Percentiles rank a stretch among this genome's conserved stretches.
These are phyloP conservation scores for Lepidurus apus DNA, from an alignment of 1,140 invertebrate genomes.

Conservation along the genomic window DNA sequence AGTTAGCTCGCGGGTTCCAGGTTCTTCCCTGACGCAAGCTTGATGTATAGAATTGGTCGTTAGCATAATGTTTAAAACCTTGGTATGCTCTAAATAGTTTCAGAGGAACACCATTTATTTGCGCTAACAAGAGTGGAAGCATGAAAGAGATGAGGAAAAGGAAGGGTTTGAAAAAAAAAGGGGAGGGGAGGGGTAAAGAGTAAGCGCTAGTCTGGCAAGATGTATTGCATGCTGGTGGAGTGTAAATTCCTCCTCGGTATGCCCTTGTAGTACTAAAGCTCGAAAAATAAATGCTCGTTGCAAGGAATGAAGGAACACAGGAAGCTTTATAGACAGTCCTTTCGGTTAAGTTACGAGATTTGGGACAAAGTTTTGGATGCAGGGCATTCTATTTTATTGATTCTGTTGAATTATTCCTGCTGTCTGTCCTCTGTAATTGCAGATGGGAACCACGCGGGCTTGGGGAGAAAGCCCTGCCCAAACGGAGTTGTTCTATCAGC, in stretches of 20 bases:
- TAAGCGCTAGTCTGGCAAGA: neutral
- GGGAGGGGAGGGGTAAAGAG: neutral
- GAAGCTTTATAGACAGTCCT: too few species aligned
- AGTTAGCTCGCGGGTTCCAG: neutral
- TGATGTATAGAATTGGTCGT: conserved; percentile 19
- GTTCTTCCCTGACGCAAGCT: neutral
- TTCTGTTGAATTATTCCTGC: too few species aligned
- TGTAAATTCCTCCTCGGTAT: neutral
- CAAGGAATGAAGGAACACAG: too few species aligned
- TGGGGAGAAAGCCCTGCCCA: neutral
- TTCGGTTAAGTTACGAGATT: too few species aligned
- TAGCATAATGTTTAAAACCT: conserved; percentile 11
- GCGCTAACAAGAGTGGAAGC: conserved; percentile 9
- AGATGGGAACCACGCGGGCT: too few species aligned
- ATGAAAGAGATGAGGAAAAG: neutral
- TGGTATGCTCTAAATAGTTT: conserved; percentile 11
- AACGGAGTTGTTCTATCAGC: neutral
- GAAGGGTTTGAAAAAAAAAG: neutral
- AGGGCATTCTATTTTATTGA: too few species aligned
- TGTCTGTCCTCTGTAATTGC: too few species aligned
- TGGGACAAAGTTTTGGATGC: too few species aligned
- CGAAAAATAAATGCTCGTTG: neutral
- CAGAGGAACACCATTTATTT: conserved; percentile 14
- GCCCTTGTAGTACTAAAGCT: neutral
- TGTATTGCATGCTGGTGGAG: conserved; percentile 15